Evolutionary conservation across 1,140 invertebrate genomes (phyloP), one percentile per base, ranked within the genome.

Genomic region (Drosophila parvula): DNA sequence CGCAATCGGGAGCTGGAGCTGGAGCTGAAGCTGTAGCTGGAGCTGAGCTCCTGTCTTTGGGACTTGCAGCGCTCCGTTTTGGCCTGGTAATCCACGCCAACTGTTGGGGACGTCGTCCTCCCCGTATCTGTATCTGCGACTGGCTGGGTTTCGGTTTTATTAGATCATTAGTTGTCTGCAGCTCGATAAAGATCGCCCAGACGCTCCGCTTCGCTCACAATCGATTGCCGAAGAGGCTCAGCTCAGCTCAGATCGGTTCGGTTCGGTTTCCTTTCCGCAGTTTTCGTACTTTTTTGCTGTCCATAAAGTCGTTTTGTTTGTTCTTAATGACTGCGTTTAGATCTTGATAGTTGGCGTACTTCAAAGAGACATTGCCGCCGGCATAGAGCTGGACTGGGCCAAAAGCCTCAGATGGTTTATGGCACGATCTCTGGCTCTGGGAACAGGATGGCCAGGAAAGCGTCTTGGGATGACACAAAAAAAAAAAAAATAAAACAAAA

Each of bases 81-180:
- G 89, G 74, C 83, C 78, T 4, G 65, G 64, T 71, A 69, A 69
- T 69, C 65, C 65, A 69, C 65, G 65, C 65, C 61, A 69, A 67
- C 61, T 60, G 55, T 6, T 30, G 5, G 30, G 30, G 30, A 30
- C 30, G 30, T 30, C 30, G 30, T 30, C 30, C 27, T 64, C 56
- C 55, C 36, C 51, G 53, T 56, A 56, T 56, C 53, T 67, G 67
- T 68, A 68, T 68, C 62, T 70, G 57, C 58, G 62, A 32, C 62
- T 74, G 73, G 62, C 63, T 85, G 57, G 71, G 90, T 81, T 89
- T 91, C 84, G 89, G 79, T 91, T 85, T 90, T 90, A 90, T 90
- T 91, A 90, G 89, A 90, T 90, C 89, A 90, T 90, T 90, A 90
- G 89, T 90, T 90, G 89, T 88, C 81, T 75, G 88, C 89, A 90